Evolutionary conservation across 1,140 invertebrate genomes (phyloP).

Genomic region (Caenorhabditis brenneri): DNA sequence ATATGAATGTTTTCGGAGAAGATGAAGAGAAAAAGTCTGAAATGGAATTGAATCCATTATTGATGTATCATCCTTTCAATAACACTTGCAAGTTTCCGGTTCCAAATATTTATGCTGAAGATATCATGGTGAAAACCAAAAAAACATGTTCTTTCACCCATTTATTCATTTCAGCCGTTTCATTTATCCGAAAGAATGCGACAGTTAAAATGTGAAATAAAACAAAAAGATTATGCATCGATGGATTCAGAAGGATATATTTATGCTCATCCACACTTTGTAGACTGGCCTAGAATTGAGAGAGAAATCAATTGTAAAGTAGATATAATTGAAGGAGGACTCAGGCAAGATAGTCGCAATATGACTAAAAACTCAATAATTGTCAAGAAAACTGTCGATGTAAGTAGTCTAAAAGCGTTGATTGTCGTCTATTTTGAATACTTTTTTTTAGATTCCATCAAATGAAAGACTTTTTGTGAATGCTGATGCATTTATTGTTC

Average conservation of each 20-base stretch:
- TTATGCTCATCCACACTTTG: conserved; percentile 47
- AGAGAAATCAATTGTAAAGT: conserved; percentile 26
- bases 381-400: conserved; percentile 27
- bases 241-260: conserved; percentile 44
- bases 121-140: conserved; percentile 39
- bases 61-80: conserved; percentile 45
- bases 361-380: conserved; percentile 13
- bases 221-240: background rate
- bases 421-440: background rate
- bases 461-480: conserved; percentile 45
- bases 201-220: conserved; percentile 33
- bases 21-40: background rate
- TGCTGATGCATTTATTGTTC: conserved; percentile 35
- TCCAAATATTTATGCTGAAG: conserved; percentile 6
- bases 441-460: background rate
- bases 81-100: conserved; percentile 47
- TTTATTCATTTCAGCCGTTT: background rate
- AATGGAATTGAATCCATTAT: background rate
- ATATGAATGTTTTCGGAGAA: conserved; percentile 1
- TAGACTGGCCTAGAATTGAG: conserved; percentile 11
- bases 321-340: conserved; percentile 45
- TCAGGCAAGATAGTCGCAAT: conserved; percentile 11
- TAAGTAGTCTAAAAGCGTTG: background rate
- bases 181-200: conserved; percentile 43
- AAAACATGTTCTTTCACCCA: background rate